Conservation (phyloP, 2,797 vertebrate species). For the Lacerta viridis region DNA sequence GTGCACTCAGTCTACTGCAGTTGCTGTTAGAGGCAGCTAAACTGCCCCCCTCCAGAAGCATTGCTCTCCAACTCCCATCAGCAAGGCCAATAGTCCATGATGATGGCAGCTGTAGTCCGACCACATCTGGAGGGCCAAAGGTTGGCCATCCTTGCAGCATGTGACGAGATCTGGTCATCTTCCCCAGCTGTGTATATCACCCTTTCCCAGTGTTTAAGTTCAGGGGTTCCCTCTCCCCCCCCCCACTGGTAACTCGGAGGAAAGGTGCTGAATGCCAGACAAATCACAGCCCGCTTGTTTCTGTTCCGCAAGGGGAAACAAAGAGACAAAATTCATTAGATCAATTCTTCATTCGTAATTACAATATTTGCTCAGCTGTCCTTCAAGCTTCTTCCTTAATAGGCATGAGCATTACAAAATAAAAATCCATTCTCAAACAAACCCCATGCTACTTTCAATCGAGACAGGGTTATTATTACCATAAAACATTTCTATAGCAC, state of each 20-base stretch:
- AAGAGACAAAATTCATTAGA: conserved; percentile 51
- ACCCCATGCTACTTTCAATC: conserved; percentile 30
- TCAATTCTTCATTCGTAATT: conserved; percentile 44
- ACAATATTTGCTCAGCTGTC: conserved; percentile 47
- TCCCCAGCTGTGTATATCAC: background rate
- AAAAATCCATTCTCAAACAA: conserved; percentile 48
- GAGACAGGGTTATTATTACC: conserved; percentile 41
- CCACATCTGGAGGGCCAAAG: too few species aligned
- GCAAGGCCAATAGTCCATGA: too few species aligned
- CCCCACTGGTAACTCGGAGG: background rate
- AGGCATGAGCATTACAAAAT: conserved; percentile 42
- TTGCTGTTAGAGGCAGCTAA: background rate
- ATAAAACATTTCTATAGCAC: conserved; percentile 44
- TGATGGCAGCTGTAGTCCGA: too few species aligned
- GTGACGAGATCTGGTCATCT: background rate
- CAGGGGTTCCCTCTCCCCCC: background rate
- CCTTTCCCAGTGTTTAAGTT: conserved; percentile 17
- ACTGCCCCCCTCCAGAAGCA: too few species aligned
- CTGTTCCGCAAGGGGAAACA: conserved; percentile 37
- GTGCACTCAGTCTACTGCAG: background rate
- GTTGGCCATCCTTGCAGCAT: too few species aligned
- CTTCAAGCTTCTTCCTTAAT: conserved; percentile 38
- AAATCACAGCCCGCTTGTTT: conserved; percentile 27
- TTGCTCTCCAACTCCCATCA: too few species aligned
- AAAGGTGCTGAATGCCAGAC: conserved; percentile 33